Percentiles rank a stretch among this genome's conserved stretches.
These are phyloP conservation scores for Dicycla oo DNA, from an alignment of 2,888 invertebrate genomes.

Conservation along the genomic window DNA sequence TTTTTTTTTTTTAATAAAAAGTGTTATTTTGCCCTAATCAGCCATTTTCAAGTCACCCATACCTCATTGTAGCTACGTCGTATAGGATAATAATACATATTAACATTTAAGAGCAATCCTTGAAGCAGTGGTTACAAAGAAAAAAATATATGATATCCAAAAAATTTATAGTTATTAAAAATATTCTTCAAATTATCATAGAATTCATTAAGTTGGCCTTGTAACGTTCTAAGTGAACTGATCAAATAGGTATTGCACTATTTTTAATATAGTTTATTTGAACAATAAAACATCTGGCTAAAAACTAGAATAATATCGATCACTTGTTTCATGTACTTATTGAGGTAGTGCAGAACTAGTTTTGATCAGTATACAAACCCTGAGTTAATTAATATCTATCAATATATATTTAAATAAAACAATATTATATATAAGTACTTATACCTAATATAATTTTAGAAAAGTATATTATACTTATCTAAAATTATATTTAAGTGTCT, in stretches of 20 bases:
- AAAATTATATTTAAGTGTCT: constrained; percentile 51
- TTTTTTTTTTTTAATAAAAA: constrained; percentile 48
- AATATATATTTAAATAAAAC: constrained; percentile 10
- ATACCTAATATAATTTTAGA: background rate
- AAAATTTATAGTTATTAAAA: background rate
- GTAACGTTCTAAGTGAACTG: constrained; percentile 16
- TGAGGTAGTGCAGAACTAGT: constrained; percentile 5
- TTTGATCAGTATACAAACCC: constrained; percentile 6
- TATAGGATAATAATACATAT: constrained; percentile 57
- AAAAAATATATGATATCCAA: constrained; percentile 12
- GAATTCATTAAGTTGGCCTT: constrained; percentile 33
- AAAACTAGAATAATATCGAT: constrained; percentile 1
- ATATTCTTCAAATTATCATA: constrained; percentile 14
- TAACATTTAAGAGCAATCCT: constrained; percentile 46
- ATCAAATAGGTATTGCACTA: constrained; percentile 30
- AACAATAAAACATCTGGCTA: background rate
- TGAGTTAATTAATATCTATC: constrained; percentile 10
- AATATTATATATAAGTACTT: constrained; percentile 3
- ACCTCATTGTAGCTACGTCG: constrained; percentile 57
- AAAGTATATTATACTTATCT: constrained; percentile 2
- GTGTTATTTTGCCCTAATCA: constrained; percentile 42
- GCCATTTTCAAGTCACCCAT: constrained; percentile 41
- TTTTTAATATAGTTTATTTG: background rate
- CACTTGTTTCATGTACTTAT: background rate
- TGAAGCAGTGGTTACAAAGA: constrained; percentile 54